Percentiles rank a stretch among this genome's conserved stretches.
phyloP scores from a whole-genome alignment of 1,140 invertebrate genomes.

The Aethina tumida region DNA sequence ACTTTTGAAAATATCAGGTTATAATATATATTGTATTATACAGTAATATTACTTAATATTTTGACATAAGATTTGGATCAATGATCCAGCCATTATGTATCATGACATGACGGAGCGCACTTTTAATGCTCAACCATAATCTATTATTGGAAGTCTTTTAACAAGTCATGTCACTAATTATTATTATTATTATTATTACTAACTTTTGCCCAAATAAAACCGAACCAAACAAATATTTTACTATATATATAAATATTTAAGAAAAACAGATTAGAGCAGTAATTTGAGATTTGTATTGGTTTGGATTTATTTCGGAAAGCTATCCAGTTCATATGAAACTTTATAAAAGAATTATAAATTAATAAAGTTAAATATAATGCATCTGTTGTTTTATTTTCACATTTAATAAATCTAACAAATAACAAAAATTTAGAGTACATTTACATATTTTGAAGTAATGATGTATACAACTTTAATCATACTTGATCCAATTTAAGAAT shows the following conservation, averaged over 20 bases:
- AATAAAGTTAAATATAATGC: slow-evolving; percentile 39
- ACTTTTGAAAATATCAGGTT: slow-evolving; percentile 25
- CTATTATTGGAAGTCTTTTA: slow-evolving; percentile 18
- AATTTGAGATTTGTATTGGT: slow-evolving; percentile 17
- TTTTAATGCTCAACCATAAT: slow-evolving; percentile 19
- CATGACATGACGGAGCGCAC: slow-evolving; percentile 19
- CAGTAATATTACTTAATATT: slow-evolving; percentile 10
- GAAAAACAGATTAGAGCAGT: slow-evolving; percentile 21
- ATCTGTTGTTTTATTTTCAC: slow-evolving; percentile 20
- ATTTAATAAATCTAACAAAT: too few species aligned
- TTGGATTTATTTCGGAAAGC: slow-evolving; percentile 34
- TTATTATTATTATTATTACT: slow-evolving; percentile 29
- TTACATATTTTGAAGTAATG: too few species aligned
- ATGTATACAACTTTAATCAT: too few species aligned
- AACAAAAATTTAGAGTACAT: too few species aligned
- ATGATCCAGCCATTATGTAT: slow-evolving; percentile 9
- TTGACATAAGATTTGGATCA: slow-evolving; percentile 5
- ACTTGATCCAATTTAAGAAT: too few species aligned
- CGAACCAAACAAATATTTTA: slow-evolving; percentile 23
- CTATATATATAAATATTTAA: slow-evolving; percentile 25
- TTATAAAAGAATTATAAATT: slow-evolving; percentile 39
- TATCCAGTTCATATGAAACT: slow-evolving; percentile 38
- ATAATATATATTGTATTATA: slow-evolving; percentile 22
- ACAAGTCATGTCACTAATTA: slow-evolving; percentile 21
- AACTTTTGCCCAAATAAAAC: slow-evolving; percentile 28